Evolutionary conservation across 2,888 invertebrate species (phyloP).

Genomic region (Auanema freiburgensis): DNA sequence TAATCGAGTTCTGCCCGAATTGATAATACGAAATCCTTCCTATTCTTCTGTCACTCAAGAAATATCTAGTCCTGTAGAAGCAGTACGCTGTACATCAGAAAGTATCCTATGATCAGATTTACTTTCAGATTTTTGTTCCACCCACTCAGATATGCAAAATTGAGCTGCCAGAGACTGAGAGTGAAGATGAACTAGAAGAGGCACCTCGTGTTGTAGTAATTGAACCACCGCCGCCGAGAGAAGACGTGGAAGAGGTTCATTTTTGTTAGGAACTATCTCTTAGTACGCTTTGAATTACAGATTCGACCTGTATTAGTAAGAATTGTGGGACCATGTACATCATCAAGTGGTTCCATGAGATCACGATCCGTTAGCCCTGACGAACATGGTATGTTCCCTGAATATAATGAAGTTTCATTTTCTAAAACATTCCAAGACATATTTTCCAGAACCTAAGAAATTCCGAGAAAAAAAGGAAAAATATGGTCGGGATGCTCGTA

Average conservation of each 20-base stretch:
- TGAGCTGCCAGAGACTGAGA: conserved; percentile 22
- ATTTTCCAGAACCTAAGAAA: conserved; percentile 48
- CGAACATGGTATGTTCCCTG: background rate
- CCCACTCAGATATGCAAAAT: conserved; percentile 23
- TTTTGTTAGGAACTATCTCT: background rate
- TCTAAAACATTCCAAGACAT: conserved; percentile 3
- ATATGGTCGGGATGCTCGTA: conserved; percentile 59
- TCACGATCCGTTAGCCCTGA: conserved; percentile 3
- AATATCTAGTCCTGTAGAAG: conserved; percentile 26
- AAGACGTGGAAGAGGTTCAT: conserved; percentile 26
- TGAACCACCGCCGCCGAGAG: conserved; percentile 35
- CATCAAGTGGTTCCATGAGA: conserved; percentile 3
- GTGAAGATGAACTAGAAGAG: conserved; percentile 18
- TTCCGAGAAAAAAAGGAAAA: conserved; percentile 62
- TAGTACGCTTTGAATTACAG: conserved; percentile 4
- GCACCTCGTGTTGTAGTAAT: conserved; percentile 34
- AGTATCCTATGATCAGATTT: background rate
- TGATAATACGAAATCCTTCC: conserved; percentile 45
- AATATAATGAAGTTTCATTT: conserved; percentile 1
- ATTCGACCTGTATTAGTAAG: conserved; percentile 7
- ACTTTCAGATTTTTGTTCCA: conserved; percentile 12
- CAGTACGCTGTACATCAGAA: conserved; percentile 22
- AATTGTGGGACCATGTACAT: conserved; percentile 10
- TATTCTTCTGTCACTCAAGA: conserved; percentile 44
- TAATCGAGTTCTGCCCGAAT: conserved; percentile 22